phyloP scores from a whole-genome alignment of 2,113 vertebrate species.

The Candoia aspera region DNA sequence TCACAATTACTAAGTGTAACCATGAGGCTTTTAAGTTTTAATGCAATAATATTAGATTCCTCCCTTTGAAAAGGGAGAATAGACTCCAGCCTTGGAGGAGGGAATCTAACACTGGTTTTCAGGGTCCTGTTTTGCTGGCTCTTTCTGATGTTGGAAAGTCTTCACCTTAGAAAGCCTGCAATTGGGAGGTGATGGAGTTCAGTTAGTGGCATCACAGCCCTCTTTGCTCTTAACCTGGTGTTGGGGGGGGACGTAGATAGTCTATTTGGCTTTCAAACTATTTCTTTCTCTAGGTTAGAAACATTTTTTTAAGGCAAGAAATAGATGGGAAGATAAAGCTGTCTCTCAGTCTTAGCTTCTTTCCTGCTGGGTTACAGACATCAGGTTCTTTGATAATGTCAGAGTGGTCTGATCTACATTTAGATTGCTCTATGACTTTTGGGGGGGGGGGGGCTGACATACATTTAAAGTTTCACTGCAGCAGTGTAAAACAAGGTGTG shows the following conservation, averaged over 20 bases:
- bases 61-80: not conserved
- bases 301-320: not conserved
- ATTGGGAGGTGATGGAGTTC: not conserved
- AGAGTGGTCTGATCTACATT: not conserved
- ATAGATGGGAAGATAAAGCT: not conserved
- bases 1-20: not conserved
- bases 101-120: not conserved
- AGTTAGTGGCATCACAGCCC: not conserved
- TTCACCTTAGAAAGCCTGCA: not conserved
- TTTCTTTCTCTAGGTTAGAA: not conserved
- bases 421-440: not conserved
- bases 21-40: not conserved
- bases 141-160: not conserved
- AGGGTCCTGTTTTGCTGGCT: not conserved
- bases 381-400: not conserved
- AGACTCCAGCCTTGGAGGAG: not conserved
- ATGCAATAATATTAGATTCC: not conserved
- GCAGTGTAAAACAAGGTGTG: slow-evolving; percentile 62
- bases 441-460: slow-evolving; percentile 49
- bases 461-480: slow-evolving; percentile 47
- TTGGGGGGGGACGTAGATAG: not conserved
- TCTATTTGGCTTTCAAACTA: not conserved
- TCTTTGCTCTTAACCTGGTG: not conserved
- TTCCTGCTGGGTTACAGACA: not conserved
- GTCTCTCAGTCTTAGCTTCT: not conserved